These are phyloP conservation scores for Neodiprion virginianus DNA, from an alignment of 1,140 invertebrate species.

Conservation along the genomic window DNA sequence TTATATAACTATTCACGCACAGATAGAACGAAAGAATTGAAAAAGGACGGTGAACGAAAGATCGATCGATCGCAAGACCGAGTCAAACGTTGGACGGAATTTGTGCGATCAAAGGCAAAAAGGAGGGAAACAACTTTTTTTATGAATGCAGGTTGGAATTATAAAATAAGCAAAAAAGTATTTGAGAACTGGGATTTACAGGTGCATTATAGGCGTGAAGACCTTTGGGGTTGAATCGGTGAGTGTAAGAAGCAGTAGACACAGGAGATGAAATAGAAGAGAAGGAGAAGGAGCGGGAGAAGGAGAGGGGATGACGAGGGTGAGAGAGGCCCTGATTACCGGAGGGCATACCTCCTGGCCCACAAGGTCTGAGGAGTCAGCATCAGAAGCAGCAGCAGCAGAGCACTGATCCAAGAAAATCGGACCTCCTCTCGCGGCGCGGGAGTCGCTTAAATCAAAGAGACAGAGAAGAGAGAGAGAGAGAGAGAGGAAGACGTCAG, in stretches of 20 bases:
- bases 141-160: not conserved
- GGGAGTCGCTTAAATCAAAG: slow-evolving; percentile 9
- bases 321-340: slow-evolving; percentile 10
- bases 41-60: too few relatives aligned
- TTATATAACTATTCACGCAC: too few relatives aligned
- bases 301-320: slow-evolving; percentile 17
- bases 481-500: slow-evolving; percentile 24
- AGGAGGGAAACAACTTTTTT: not conserved
- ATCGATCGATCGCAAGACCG: too few relatives aligned
- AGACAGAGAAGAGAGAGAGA: slow-evolving; percentile 19
- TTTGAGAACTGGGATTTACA: slow-evolving; percentile 17
- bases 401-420: not conserved
- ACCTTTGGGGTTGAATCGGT: slow-evolving; percentile 15
- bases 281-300: not conserved
- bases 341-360: not conserved
- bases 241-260: not conserved
- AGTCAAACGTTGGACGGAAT: not conserved
- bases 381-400: too few relatives aligned
- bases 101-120: not conserved
- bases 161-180: not conserved
- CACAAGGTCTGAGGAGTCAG: too few relatives aligned
- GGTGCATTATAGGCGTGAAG: slow-evolving; percentile 18
- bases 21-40: too few relatives aligned
- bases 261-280: not conserved
- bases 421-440: slow-evolving; percentile 1